Percentiles rank a stretch among this genome's conserved stretches.
These are phyloP conservation scores for Cancer borealis DNA, from an alignment of 2,888 invertebrate species.

Conservation along the genomic window DNA sequence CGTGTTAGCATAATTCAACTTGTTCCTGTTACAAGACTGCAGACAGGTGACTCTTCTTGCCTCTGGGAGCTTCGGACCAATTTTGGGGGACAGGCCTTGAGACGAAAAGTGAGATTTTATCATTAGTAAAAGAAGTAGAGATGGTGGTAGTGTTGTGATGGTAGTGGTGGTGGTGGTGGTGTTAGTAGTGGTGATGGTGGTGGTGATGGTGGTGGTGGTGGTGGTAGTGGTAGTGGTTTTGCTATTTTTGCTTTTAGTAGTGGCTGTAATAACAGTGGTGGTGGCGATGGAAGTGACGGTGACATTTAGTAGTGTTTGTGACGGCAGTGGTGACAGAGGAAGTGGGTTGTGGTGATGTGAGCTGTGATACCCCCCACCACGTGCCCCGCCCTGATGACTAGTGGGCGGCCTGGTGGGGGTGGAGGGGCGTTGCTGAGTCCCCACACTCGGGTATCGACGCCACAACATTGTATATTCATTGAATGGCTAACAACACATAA, in stretches of 20 bases:
- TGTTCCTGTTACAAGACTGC: background rate
- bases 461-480: constrained; percentile 49
- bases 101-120: no score
- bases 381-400: background rate
- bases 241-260: background rate
- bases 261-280: background rate
- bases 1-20: background rate
- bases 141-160: background rate
- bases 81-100: background rate
- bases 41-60: background rate
- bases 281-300: background rate
- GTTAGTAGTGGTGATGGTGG: background rate
- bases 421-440: background rate
- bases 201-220: background rate
- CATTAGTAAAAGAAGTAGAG: no score
- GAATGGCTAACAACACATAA: constrained; percentile 22
- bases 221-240: background rate
- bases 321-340: background rate
- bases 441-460: constrained; percentile 12
- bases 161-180: background rate
- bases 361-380: background rate
- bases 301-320: background rate
- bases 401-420: background rate
- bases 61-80: background rate
- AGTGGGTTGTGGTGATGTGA: background rate